Base-by-base conservation (phyloP, 2,888 invertebrate genomes). In the Andrena hattorfiana region DNA sequence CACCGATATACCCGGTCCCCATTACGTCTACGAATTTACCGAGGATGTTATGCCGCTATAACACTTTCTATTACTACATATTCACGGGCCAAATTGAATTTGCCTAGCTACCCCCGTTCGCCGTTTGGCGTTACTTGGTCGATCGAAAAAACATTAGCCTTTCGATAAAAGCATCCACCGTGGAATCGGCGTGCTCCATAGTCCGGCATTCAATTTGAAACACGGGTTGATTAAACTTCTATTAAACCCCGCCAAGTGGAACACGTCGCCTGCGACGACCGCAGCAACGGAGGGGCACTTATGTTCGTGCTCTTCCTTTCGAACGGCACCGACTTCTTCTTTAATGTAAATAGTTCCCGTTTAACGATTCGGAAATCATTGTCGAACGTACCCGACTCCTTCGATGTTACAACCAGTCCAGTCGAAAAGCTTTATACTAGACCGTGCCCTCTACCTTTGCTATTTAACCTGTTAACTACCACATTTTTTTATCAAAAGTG, bases 91-190 rank as follows among this genome's bases (percentile, higher is more conserved):
- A 51, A 77, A 79, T 70, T 78, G 79, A 79, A 79, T 79, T 77
- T 42, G 10, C 30, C 2, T 49, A 20, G 35, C 7, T 10, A 23
- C 48, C 10, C 64, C 30, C 10, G 8, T 8, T 8, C 13, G 16
- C 30, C 35, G n/a, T 49, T 42, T 49, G 49, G 28, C 26, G 49
- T 35, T 63, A 59, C 32, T 2, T 16, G 10, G 42, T 51, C 64
- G 69, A 85, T 79, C 67, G 79, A 64, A 77, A 85, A 86, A 86
- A 64, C 74, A 80, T 82, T 75, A 77, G 68, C 74, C 68, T 51
- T 51, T 51, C 51, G 74, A 71, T 85, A 59, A 74, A 85, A 85
- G 74, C 73, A 48, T 20, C 30, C 20, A 35, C 56, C 26, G 30
- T 51, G 5, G 20, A 62, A 16, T 51, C 28, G 48, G n/a, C 2